Base-by-base conservation (phyloP, 2,888 invertebrate genomes). In the Caenorhabditis wallacei region DNA sequence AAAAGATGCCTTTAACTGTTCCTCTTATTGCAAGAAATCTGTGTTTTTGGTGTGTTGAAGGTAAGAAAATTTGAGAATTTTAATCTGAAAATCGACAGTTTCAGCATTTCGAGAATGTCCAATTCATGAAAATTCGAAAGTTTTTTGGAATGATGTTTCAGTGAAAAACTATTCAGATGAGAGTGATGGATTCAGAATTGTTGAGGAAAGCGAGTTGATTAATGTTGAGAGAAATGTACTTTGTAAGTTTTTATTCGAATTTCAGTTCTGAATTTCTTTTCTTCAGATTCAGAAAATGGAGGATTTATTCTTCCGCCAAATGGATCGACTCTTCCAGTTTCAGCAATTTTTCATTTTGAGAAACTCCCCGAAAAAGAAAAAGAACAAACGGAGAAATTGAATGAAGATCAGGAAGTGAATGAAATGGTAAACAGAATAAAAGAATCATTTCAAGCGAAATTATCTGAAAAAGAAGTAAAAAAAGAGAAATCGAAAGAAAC, bases 11-110 rank as follows among this genome's bases (percentile, higher is more conserved):
- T 20, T 10, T 64, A 30, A 56, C 64, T 7, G 51, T 75, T 1
- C 66, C 30, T 1, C 24, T 69, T 1, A 51, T 75, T 13, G 81
- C 70, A 5, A 56, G 35, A 56, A 66, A 82, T 4, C 48, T 82
- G 0, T 82, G 82, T 48, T 76, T 82, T 48, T 82, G 82, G 82
- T 82, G 82, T 72, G 51, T 71, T 16, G 82, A 82, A 71, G n/a
- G 81, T 76, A 26, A 61, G 59, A 59, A 48, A 18, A 18, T 48
- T 3, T 4, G 4, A n/a, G 13, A 18, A 48, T 5, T 18, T 48
- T 18, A n/a, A 7, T 18, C n/a, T 20, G 7, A 59, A 59, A 48
- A 22, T 5, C 20, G n/a, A 16, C 7, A 69, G 40, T 56, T 68
- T 69, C 30, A 74, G 74, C 48, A 2, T 61, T 63, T 56, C 69